Base-by-base conservation (phyloP, 2,797 vertebrate genomes). In the Catamblyrhynchus diadema region DNA sequence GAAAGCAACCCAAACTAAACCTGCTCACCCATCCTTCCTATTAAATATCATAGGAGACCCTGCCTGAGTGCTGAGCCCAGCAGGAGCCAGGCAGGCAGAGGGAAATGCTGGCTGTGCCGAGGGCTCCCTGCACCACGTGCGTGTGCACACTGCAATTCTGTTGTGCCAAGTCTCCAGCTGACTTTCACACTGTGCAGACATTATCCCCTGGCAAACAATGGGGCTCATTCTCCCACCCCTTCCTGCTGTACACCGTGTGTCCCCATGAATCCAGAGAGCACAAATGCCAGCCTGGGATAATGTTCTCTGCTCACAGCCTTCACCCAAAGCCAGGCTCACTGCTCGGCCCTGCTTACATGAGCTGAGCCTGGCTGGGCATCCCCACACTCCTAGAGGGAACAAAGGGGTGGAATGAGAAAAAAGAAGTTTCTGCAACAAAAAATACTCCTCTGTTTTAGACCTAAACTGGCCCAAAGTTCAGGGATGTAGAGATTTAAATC, bases 151-250 rank as follows among this genome's bases (percentile, higher is more conserved):
- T 80, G 91, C 83, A 42, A 15, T 53, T 74, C 73, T 47, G 32
- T 42, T 42, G 77, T 71, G 90, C 33, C 42, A 12, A 74, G 75
- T 9, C 88, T 94, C 95, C 93, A 91, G 91, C 93, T 94, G 94
- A 94, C 91, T 90, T 53, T 45, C 30, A 35, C 91, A 62, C 88
- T 92, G 84, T 64, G 84, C 66, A 42, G 67, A 87, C 74, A 87
- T 92, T 88, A 86, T 94, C 91, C 87, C 91, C 78, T 5, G 42
- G 33, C 87, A 79, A 61, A 97, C 96, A 96, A 96, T 47, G 86
- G 70, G 2, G 23, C 71, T n/a, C 94, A 48, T 95, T 97, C 95
- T 97, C 41, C 64, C 2, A 7, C 64, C 83, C 8, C 4, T 21
- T 62, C 72, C 78, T 33, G 33, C 77, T 35, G 78, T 4, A 89